These are phyloP conservation scores for Ditula angustiorana DNA, from an alignment of 2,888 invertebrate genomes.

Conservation along the genomic window DNA sequence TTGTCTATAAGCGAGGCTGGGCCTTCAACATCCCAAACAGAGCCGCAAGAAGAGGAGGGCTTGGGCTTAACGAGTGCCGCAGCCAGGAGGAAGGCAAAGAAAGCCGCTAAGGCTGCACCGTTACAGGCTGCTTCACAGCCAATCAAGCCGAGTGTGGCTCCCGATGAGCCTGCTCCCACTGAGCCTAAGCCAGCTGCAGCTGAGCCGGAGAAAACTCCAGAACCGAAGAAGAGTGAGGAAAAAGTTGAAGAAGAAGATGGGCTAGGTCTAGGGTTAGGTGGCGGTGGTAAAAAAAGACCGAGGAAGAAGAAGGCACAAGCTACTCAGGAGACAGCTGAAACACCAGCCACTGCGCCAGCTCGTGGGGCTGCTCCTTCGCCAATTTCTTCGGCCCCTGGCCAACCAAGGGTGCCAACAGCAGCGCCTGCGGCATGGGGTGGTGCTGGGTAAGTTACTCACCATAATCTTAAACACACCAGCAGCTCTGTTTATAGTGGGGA, in stretches of 20 bases:
- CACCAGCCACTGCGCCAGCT: not conserved
- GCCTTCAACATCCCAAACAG: conserved; percentile 32
- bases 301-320: conserved; percentile 51
- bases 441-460: conserved; percentile 28
- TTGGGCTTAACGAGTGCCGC: conserved; percentile 20
- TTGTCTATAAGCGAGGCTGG: conserved; percentile 22
- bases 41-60: conserved; percentile 8
- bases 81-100: conserved; percentile 33
- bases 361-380: not conserved
- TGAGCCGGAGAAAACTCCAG: conserved; percentile 18
- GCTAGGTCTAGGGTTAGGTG: conserved; percentile 46
- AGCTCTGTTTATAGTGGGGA: no score
- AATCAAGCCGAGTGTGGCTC: conserved; percentile 17
- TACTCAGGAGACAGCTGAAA: conserved; percentile 8
- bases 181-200: conserved; percentile 10
- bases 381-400: not conserved
- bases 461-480: no score
- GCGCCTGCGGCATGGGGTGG: conserved; percentile 29
- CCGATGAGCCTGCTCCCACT: not conserved
- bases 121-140: conserved; percentile 15
- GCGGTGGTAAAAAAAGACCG: conserved; percentile 46
- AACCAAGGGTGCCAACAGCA: not conserved
- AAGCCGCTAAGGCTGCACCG: conserved; percentile 31
- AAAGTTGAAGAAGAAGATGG: conserved; percentile 47
- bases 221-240: conserved; percentile 40